These are phyloP conservation scores for Hyles lineata DNA, from an alignment of 2,888 invertebrate genomes.

Conservation along the genomic window DNA sequence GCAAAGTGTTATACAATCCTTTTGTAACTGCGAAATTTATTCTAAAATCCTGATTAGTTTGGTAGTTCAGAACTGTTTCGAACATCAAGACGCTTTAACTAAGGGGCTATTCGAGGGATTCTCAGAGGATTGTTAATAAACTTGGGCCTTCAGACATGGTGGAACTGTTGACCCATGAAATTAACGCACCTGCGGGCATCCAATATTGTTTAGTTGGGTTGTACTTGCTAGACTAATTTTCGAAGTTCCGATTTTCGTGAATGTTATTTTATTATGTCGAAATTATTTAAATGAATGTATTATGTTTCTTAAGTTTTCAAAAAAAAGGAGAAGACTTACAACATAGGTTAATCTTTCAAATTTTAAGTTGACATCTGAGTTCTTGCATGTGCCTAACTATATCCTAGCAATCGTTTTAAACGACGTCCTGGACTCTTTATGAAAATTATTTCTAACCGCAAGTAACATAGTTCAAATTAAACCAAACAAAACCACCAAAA, in stretches of 20 bases:
- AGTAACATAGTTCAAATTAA: too few species aligned
- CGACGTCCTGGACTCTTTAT: too few species aligned
- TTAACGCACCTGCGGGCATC: constrained; percentile 43
- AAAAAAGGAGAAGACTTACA: too few species aligned
- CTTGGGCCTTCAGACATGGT: constrained; percentile 24
- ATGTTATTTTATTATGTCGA: too few species aligned
- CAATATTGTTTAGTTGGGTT: constrained; percentile 28
- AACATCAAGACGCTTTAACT: constrained; percentile 20
- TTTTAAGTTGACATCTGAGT: too few species aligned
- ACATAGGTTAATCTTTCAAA: too few species aligned
- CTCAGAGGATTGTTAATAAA: constrained; percentile 15
- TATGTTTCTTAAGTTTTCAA: too few species aligned
- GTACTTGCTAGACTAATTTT: not conserved
- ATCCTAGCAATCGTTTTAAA: too few species aligned
- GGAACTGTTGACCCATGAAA: constrained; percentile 50
- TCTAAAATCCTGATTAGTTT: constrained; percentile 12
- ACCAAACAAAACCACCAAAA: not conserved
- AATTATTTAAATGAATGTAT: too few species aligned
- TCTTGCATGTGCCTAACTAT: too few species aligned
- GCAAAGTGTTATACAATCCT: too few species aligned
- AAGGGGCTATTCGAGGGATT: not conserved
- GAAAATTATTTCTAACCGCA: too few species aligned
- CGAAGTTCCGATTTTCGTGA: not conserved
- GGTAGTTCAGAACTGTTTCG: constrained; percentile 16
- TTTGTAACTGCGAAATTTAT: not conserved